These are phyloP conservation scores for Lophotis ruficrista DNA, from an alignment of 2,113 vertebrate genomes.

Conservation along the genomic window DNA sequence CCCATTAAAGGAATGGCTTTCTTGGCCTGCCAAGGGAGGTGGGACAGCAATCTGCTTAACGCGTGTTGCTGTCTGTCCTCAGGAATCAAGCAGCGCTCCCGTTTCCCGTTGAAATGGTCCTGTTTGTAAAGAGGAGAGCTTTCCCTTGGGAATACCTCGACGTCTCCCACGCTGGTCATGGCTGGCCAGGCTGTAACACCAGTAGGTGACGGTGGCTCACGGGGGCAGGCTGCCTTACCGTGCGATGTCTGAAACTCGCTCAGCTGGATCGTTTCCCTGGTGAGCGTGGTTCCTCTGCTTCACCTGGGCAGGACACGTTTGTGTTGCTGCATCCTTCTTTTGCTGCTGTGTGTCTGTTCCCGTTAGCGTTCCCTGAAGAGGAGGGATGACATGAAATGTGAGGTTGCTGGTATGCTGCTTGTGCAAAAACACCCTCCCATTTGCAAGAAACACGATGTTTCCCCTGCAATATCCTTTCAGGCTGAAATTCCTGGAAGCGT, in stretches of 20 bases:
- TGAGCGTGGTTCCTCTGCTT: not conserved
- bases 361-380: accelerated
- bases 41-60: not conserved
- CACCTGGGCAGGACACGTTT: not conserved
- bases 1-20: not conserved
- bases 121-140: not conserved
- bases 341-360: accelerated
- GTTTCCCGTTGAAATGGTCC: not conserved
- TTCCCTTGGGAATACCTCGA: not conserved
- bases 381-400: not conserved
- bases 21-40: not conserved
- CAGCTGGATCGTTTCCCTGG: not conserved
- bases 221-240: not conserved
- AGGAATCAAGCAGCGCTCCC: not conserved
- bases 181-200: not conserved
- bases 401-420: not conserved
- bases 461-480: not conserved
- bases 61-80: not conserved
- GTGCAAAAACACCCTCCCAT: not conserved
- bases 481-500: not conserved
- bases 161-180: not conserved
- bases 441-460: not conserved
- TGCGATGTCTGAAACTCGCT: not conserved
- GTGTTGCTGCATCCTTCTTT: not conserved
- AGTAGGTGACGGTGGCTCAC: not conserved